Evolutionary conservation across 1,140 invertebrate genomes (phyloP).

Genomic region (Teleogryllus occipitalis): DNA sequence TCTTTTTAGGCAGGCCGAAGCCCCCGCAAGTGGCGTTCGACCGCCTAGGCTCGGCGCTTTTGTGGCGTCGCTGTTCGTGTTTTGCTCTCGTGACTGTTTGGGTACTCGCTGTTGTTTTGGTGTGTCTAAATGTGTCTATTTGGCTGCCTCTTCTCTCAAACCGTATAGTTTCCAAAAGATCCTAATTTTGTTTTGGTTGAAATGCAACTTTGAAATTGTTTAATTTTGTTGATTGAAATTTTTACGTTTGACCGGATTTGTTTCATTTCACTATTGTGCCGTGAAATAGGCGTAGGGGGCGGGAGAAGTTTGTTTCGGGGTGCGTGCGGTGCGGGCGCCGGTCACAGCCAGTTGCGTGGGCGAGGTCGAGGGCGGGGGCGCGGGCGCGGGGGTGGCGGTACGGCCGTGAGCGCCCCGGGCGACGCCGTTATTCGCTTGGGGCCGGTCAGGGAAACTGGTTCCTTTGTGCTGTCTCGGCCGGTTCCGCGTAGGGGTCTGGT

Average conservation of each 20-base stretch:
- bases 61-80: neutral
- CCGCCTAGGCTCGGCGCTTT: too few species aligned
- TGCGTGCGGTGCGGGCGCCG: neutral
- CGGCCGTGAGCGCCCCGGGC: too few species aligned
- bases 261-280: neutral
- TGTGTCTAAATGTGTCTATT: neutral
- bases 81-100: neutral
- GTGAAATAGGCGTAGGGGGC: neutral
- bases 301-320: neutral
- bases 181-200: too few species aligned
- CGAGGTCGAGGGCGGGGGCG: neutral
- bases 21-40: too few species aligned
- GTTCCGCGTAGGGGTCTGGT: too few species aligned
- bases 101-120: too few species aligned
- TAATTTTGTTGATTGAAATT: too few species aligned
- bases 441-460: conserved; percentile 2
- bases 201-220: too few species aligned
- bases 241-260: neutral
- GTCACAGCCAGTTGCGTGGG: neutral
- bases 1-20: neutral
- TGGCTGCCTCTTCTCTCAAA: neutral
- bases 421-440: neutral
- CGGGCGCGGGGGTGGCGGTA: too few species aligned
- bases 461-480: neutral
- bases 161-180: too few species aligned